Evolutionary conservation across 2,797 vertebrate species (phyloP), one percentile per base, ranked within the genome.

Genomic region (Harpagifer antarcticus): DNA sequence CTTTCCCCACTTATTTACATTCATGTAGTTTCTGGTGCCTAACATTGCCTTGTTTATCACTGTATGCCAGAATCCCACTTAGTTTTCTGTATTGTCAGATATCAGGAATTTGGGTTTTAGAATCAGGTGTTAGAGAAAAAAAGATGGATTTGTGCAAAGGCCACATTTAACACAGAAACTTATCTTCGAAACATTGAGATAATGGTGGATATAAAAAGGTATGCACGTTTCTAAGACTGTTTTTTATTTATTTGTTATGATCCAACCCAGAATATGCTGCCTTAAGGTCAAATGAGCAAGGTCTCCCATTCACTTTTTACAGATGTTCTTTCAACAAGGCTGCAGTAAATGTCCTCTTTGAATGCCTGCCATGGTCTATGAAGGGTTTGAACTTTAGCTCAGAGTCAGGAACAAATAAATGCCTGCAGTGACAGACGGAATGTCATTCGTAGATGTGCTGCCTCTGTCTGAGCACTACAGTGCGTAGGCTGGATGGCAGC

Each of bases 341-440:
- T 68, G 45, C 66, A n/a, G 17, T 55, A 76, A 44, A 20, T 53
- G 74, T 54, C n/a, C 4, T 14, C 57, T 74, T 43, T 67, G 60
- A 83, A 69, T 63, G 33, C 69, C 64, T 85, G 65, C 68, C 43
- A 49, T 60, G 73, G 52, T 70, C 62, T 79, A 56, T 78, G 42
- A 45, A 77, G 68, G 72, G 72, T 83, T 66, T 59, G 43, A 72
- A 74, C 48, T 15, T 58, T 27, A 44, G 31, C 79, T 37, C 59
- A 64, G 68, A 53, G 43, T 78, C 57, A 43, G 50, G 67, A 74
- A 78, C 65, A 82, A 66, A 58, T 67, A 76, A 79, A 74, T 2
- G 74, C 59, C 78, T 73, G 55, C 76, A 68, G 75, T 81, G 70
- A 84, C 74, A 87, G 80, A 79, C 33, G 20, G 68, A 37, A 45